phyloP scores from a whole-genome alignment of 2,888 invertebrate species.

The Hypolimnas misippus region DNA sequence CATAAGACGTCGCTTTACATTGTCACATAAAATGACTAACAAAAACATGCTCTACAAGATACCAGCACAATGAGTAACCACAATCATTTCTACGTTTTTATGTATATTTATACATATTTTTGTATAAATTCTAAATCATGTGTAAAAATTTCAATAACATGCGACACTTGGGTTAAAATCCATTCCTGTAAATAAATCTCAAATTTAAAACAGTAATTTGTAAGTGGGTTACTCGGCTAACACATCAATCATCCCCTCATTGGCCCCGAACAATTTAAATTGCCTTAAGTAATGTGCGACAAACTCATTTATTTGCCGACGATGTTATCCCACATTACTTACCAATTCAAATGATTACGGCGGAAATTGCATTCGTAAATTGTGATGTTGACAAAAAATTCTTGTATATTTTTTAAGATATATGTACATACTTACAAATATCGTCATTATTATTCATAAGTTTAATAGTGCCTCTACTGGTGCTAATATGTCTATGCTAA shows the following conservation, averaged over 20 bases:
- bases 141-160: conserved; percentile 3
- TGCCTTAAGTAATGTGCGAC: conserved; percentile 27
- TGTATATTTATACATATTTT: no score
- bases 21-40: no score
- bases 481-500: no score
- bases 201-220: conserved; percentile 17
- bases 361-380: conserved; percentile 26
- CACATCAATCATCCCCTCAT: conserved; percentile 37
- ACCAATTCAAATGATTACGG: conserved; percentile 36
- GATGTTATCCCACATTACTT: conserved; percentile 31
- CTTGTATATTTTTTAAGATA: not conserved
- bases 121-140: no score
- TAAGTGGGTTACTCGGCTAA: conserved; percentile 33
- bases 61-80: no score
- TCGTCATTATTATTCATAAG: no score
- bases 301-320: conserved; percentile 34
- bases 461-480: no score
- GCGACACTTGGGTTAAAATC: not conserved
- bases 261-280: conserved; percentile 36
- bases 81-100: no score
- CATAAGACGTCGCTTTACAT: no score
- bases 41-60: no score
- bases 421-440: no score
- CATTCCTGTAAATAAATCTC: conserved; percentile 10
- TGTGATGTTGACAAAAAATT: conserved; percentile 4